Percentiles rank a stretch among this genome's conserved stretches.
phyloP scores from a whole-genome alignment of 2,797 vertebrate genomes.

The Hafferia zeledoni region DNA sequence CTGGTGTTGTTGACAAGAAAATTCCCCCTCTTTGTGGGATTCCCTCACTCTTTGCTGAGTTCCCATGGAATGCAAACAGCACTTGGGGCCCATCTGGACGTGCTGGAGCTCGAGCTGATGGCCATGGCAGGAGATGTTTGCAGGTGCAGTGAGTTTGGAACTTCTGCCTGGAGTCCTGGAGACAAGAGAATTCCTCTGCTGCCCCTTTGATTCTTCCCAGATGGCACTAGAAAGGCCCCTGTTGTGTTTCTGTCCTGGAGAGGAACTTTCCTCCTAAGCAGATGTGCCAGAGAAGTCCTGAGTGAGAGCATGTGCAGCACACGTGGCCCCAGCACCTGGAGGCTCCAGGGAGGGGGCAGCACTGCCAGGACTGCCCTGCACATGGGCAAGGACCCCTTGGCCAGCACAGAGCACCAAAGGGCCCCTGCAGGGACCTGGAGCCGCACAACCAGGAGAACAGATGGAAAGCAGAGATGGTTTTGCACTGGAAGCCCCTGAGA shows the following conservation, averaged over 20 bases:
- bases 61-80: not conserved
- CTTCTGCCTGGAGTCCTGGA: not conserved
- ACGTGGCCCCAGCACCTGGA: not conserved
- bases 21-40: not conserved
- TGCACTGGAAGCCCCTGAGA: not conserved
- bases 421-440: not conserved
- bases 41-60: not conserved
- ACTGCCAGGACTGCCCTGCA: not conserved
- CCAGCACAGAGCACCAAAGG: not conserved
- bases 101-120: not conserved
- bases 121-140: not conserved
- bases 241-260: not conserved
- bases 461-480: not conserved
- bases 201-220: slow-evolving; percentile 13
- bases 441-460: not conserved
- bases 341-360: not conserved
- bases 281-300: slow-evolving; percentile 1
- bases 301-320: slow-evolving; percentile 23
- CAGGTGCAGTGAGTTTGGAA: slow-evolving; percentile 25
- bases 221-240: not conserved
- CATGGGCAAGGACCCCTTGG: not conserved
- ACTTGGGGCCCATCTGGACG: not conserved
- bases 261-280: not conserved
- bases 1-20: not conserved
- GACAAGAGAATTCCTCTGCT: not conserved